Evolutionary conservation across 23 tunicate genomes (phyloP).

Genomic region (Ascidia mentula): DNA sequence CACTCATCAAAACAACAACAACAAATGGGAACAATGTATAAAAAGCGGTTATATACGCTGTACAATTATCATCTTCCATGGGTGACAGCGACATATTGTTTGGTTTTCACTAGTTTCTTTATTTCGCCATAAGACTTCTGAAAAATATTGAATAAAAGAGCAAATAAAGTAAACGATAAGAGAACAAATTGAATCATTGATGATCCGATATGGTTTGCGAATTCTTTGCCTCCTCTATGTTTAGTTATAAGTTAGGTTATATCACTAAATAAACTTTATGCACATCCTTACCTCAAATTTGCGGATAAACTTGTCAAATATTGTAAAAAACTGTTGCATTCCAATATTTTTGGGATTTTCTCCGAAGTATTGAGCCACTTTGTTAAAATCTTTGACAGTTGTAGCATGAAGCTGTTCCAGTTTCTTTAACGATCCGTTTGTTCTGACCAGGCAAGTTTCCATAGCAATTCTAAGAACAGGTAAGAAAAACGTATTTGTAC

Average conservation of each 20-base stretch:
- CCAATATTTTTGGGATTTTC: conserved; percentile 85
- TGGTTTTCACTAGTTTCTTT: conserved; percentile 17
- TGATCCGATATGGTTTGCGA: background rate
- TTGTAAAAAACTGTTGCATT: conserved; percentile 92
- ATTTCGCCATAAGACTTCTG: conserved; percentile 33
- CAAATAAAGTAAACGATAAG: background rate
- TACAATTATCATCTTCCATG: background rate
- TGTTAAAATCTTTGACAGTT: conserved; percentile 76
- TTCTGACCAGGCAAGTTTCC: conserved; percentile 75
- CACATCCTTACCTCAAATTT: conserved; percentile 70
- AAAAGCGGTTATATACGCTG: too few species aligned
- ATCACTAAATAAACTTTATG: background rate
- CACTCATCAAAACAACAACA: too few species aligned
- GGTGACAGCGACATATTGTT: background rate
- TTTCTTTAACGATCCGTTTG: conserved; percentile 67
- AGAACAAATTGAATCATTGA: background rate
- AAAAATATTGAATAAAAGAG: background rate
- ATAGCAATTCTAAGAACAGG: conserved; percentile 68
- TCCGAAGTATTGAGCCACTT: conserved; percentile 86
- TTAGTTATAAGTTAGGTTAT: background rate
- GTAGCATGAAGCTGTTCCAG: conserved; percentile 58
- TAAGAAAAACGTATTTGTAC: too few species aligned
- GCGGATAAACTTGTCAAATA: conserved; percentile 74
- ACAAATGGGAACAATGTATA: too few species aligned
- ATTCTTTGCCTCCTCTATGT: background rate